These are phyloP conservation scores for Chrysocyon brachyurus DNA, from an alignment of 2,797 vertebrate genomes.

Conservation along the genomic window DNA sequence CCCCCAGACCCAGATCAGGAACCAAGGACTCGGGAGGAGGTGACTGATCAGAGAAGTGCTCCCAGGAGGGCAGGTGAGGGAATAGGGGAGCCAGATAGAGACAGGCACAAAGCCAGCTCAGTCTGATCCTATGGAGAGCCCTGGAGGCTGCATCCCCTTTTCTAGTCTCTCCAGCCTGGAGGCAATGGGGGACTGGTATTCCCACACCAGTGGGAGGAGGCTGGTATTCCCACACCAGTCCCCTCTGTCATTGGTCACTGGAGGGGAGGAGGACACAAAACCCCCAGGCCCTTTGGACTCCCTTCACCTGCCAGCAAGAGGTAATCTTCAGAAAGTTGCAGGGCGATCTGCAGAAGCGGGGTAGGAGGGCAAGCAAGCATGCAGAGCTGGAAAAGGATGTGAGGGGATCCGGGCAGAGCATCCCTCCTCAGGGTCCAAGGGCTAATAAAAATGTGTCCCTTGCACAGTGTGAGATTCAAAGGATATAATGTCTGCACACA, in stretches of 20 bases:
- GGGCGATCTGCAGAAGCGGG: not conserved
- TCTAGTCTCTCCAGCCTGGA: not conserved
- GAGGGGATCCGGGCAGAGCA: not conserved
- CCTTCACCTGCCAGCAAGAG: not conserved
- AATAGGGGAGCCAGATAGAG: not conserved
- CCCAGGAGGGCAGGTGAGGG: not conserved
- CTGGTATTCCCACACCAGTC: not conserved
- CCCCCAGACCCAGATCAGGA: not conserved
- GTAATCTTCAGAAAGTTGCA: not conserved
- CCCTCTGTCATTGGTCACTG: not conserved
- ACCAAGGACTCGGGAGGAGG: not conserved
- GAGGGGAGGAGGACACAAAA: too few species aligned
- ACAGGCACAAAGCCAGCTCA: not conserved
- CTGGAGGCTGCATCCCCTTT: fast-evolving
- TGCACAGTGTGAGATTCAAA: not conserved
- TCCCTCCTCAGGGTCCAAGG: not conserved
- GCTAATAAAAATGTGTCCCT: not conserved
- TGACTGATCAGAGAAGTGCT: not conserved
- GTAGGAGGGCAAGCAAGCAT: not conserved
- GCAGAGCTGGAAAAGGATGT: not conserved
- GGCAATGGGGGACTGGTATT: not conserved
- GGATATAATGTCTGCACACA: not conserved
- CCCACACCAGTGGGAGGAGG: too few species aligned
- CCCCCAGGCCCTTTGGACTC: not conserved
- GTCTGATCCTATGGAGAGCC: too few species aligned